Conservation (phyloP, 2,888 invertebrate species). For the Xylota sylvarum region DNA sequence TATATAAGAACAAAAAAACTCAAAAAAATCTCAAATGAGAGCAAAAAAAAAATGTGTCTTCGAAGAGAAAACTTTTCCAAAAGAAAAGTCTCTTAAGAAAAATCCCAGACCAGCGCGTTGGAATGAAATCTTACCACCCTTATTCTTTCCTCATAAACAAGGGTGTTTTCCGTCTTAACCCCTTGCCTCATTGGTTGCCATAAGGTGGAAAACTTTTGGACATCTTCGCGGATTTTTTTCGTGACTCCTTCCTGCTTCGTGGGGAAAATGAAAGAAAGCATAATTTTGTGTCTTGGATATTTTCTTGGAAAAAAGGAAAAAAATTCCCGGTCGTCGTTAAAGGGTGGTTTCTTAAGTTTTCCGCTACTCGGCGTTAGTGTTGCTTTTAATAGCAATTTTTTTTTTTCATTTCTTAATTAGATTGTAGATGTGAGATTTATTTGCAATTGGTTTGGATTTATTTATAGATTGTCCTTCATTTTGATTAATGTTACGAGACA, state of each 20-base stretch:
- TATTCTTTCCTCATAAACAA: conserved; percentile 21
- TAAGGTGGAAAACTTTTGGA: conserved; percentile 55
- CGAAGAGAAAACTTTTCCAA: conserved; percentile 78
- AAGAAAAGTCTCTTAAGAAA: conserved; percentile 79
- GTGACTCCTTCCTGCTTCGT: conserved; percentile 1
- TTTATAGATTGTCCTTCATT: conserved; percentile 64
- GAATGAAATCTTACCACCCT: conserved; percentile 62
- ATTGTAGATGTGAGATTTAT: neutral
- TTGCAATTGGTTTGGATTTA: neutral
- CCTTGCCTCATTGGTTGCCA: conserved; percentile 20
- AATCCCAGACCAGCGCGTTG: conserved; percentile 59
- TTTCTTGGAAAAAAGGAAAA: conserved; percentile 54
- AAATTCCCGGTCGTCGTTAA: conserved; percentile 6
- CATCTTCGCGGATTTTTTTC: conserved; percentile 49
- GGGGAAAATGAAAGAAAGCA: conserved; percentile 55
- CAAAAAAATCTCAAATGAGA: conserved; percentile 39
- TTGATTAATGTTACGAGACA: conserved; percentile 38
- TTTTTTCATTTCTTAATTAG: too few relatives aligned
- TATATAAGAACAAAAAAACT: conserved; percentile 27
- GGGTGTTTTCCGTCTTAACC: conserved; percentile 40
- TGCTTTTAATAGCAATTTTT: neutral
- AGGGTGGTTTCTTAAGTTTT: conserved; percentile 54
- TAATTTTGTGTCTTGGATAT: conserved; percentile 73
- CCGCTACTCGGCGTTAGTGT: conserved; percentile 66
- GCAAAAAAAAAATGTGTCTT: conserved; percentile 19